Base-by-base conservation (phyloP, 1,140 invertebrate genomes). In the Schlechtendalia chinensis region DNA sequence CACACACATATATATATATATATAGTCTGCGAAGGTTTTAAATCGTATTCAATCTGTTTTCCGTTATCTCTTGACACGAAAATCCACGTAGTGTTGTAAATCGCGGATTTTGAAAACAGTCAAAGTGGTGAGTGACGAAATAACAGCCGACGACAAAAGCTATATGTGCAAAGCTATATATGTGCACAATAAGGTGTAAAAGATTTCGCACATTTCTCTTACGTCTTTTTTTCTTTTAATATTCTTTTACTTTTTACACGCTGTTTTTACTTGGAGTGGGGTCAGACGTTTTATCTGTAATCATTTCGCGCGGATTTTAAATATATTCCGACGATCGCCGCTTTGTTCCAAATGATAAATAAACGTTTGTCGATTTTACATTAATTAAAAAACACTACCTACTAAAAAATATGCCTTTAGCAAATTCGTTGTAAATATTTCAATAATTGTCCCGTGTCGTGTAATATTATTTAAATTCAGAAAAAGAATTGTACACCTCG, bases 21-120 rank as follows among this genome's bases (percentile, higher is more conserved):
- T 11, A 32, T 5, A 5, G 29, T 17, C 11, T 19, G 17, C 19
- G 17, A 19, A 24, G 19, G 3, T 69, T 69, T 69, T 24, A 47
- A 69, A 69, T 69, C 39, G 32, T 69, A 69, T 47, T 69, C 65
- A n/a, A 69, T 69, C 39, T 32, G 39, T 69, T 69, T 69, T 69
- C 14, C 10, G 65, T 69, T 47, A 69, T 69, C 65, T 69, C 65
- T 69, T 22, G 65, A 69, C 65, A 24, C 12, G 39, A 16, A 47
- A 69, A 69, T 69, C 39, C 65, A 16, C 65, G n/a, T 14, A 14
- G 65, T 69, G 65, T n/a, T 69, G 65, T 69, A 69, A 67, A 47
- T 69, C 39, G 39, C 65, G 39, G 39, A 69, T 69, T 69, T 69
- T 0, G n/a, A 47, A 47, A 14, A 69, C n/a, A 39, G n/a, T 67